Conservation (phyloP, 2,888 invertebrate species). For the Rhaphigaster nebulosa region DNA sequence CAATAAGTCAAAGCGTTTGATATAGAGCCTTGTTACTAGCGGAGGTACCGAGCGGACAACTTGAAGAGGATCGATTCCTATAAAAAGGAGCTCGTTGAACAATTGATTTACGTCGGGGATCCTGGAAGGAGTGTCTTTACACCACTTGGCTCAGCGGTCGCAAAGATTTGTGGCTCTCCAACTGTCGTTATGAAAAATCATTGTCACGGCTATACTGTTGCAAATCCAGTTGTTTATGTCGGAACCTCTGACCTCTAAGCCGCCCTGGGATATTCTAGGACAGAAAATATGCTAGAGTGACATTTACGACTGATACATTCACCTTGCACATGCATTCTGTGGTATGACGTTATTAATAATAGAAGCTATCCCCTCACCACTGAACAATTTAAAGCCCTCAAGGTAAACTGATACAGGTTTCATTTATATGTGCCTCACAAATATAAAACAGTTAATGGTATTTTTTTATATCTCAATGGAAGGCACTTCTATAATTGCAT, state of each 20-base stretch:
- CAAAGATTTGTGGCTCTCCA: not conserved
- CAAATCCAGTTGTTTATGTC: not conserved
- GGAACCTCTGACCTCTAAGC: not conserved
- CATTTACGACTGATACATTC: not conserved
- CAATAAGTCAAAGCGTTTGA: not conserved
- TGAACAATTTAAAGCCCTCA: not conserved
- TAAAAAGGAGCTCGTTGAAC: slow-evolving; percentile 39
- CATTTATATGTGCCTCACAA: not conserved
- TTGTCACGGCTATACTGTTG: slow-evolving; percentile 19
- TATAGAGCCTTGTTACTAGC: not conserved
- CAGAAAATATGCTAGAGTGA: not conserved
- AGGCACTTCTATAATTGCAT: too few relatives aligned
- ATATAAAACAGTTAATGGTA: too few relatives aligned
- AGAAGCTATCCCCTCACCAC: not conserved
- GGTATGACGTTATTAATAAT: not conserved
- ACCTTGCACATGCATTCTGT: not conserved
- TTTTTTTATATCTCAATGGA: too few relatives aligned
- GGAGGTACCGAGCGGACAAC: not conserved
- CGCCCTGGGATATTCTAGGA: not conserved
- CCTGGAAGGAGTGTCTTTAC: not conserved
- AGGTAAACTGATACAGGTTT: not conserved
- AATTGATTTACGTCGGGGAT: slow-evolving; percentile 21
- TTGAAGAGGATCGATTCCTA: slow-evolving; percentile 16
- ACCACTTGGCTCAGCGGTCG: not conserved
- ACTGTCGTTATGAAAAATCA: not conserved